Base-by-base conservation (phyloP, 2,797 vertebrate species). In the Myoxocephalus aenaeus region DNA sequence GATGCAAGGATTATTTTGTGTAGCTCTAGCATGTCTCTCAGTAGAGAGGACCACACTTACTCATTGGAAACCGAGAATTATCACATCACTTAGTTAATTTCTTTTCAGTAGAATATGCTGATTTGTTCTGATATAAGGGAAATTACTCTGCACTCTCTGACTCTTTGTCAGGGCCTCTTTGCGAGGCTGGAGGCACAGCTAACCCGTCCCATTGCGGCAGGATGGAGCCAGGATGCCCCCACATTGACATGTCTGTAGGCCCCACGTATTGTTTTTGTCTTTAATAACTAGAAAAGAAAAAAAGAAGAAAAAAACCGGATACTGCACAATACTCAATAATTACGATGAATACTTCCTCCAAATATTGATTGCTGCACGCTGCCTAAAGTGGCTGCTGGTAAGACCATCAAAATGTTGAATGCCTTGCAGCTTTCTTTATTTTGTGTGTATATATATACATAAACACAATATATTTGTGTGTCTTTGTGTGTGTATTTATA, bases 11-110 rank as follows among this genome's bases (percentile, higher is more conserved):
- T 14, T 56, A 58, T 53, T 51, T 51, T 27, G 36, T 25, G 34
- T 18, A 18, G 46, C 59, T 25, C 34, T 18, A 27, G 38, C 65
- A 57, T 65, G 68, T 54, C 36, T 65, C 63, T 70, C 36, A 22
- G 56, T 67, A 57, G 53, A 61, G 54, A 77, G 62, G 48, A 40
- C 22, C 3, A 10, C 20, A 62, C 48, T 50, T 7, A 20, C 27
- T 54, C 18, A 58, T 5, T 54, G 20, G 50, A 77, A 68, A 61
- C 11, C 62, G 25, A 65, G 54, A 27, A 56, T 14, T 15, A 14
- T 42, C 40, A 42, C 13, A 44, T 15, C 42, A 15, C 13, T 14
- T 15, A 5, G 14, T 15, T 15, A 0, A 13, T 6, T 44, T 14
- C 12, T 42, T 42, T 42, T 42, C 40, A 42, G 40, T 5, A 13